Evolutionary conservation across 2,113 vertebrate genomes (phyloP), one percentile per base, ranked within the genome.

Genomic region (Mohoua ochrocephala): DNA sequence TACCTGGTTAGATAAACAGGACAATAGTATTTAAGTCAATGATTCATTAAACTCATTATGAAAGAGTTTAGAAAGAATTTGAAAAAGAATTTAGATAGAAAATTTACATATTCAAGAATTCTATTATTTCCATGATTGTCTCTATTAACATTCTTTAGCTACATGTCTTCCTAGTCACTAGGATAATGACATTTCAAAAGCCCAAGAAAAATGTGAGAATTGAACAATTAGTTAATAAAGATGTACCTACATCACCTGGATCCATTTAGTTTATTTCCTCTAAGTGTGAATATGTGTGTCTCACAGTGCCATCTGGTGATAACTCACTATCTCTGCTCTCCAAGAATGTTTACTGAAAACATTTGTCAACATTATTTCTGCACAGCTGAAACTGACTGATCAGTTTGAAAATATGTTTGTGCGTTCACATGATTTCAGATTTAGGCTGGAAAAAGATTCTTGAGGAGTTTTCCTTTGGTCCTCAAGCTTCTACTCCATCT

Each of bases 251-350:
- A 73, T 22, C 42, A 41, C 33, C 28, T 57, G 10, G 12, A 65
- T 49, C 26, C 11, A 19, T 10, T 85, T 11, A 37, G 37, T 47
- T 87, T 73, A 11, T 64, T 59, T 89, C 49, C 41, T 59, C 12
- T 4, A 41, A 54, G 23, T 54, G 37, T 17, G 56, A 39, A 8
- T 24, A 24, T 5, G 14, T 4, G 22, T 90, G 74, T 61, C 77
- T 73, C 60, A 82, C 70, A 77, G 83, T 91, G 97, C 97, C 97
- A 94, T 56, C 97, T 97, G 57, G 70, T 86, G 97, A 39, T 59
- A 53, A 42, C 1, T 75, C 33, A 7, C 13, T 33, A 68, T 8
- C 10, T 83, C 56, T 84, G 60, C 64, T 91, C 39, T 63, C 47
- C 6, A 0, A 87, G 21, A 61, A 45, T 13, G 23, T 26, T 76